phyloP scores from a whole-genome alignment of 2,113 vertebrate genomes.

The Callospermophilus lateralis region DNA sequence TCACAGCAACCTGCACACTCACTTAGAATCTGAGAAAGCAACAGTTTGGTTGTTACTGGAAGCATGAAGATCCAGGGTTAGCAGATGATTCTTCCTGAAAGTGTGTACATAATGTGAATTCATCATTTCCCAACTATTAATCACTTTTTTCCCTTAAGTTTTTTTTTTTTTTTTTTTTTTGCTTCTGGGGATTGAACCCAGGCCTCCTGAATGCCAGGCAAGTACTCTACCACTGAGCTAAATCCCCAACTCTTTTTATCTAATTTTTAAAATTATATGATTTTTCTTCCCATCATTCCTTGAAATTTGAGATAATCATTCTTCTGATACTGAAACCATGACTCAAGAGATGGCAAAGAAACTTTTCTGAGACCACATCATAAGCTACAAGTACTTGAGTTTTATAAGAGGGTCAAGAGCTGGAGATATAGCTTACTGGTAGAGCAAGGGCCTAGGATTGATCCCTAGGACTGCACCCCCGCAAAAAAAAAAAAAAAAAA shows the following conservation, averaged over 20 bases:
- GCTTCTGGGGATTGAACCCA: background rate
- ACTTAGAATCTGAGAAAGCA: background rate
- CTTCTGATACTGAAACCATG: background rate
- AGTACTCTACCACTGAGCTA: background rate
- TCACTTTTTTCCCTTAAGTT: background rate
- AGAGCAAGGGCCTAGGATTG: background rate
- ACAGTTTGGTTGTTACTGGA: background rate
- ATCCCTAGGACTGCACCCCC: background rate
- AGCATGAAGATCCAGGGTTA: background rate
- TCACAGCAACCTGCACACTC: background rate
- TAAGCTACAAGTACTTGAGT: background rate
- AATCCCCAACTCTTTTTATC: no score
- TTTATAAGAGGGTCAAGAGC: background rate
- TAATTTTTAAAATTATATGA: background rate
- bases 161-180: background rate
- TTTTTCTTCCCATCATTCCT: conserved; percentile 35
- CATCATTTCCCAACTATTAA: background rate
- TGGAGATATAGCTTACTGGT: background rate
- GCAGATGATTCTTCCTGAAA: background rate
- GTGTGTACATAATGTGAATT: background rate
- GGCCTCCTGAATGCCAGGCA: background rate
- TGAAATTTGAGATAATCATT: background rate
- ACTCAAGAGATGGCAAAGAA: background rate
- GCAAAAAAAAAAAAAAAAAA: background rate
- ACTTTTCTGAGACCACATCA: background rate